Evolutionary conservation across 2,888 invertebrate species (phyloP).

Genomic region (Antheraea yamamai): DNA sequence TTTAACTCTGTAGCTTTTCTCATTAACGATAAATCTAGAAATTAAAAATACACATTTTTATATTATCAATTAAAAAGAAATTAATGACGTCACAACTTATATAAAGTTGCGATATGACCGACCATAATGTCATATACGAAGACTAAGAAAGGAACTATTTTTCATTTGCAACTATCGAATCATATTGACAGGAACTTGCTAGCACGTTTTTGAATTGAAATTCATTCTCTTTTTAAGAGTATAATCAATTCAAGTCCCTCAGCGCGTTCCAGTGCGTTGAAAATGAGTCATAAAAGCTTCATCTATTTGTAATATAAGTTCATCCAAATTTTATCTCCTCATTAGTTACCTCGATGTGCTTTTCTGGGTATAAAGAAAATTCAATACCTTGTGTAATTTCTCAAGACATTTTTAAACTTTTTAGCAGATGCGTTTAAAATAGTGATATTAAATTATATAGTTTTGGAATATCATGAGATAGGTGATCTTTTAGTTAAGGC

Average conservation of each 20-base stretch:
- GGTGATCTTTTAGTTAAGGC: no score
- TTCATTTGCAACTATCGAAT: neutral
- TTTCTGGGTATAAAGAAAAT: neutral
- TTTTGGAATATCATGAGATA: no score
- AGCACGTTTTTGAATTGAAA: neutral
- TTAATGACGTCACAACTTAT: no score
- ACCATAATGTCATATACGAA: no score
- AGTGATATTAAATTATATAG: neutral
- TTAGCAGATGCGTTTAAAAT: neutral
- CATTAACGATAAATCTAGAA: no score
- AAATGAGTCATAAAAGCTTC: neutral
- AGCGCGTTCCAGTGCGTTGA: neutral
- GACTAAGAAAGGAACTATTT: neutral
- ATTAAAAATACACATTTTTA: no score
- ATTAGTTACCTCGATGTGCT: neutral
- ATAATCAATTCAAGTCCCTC: neutral
- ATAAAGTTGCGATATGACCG: no score
- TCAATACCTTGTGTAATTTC: neutral
- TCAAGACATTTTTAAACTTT: neutral
- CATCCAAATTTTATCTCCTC: neutral
- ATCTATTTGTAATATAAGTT: neutral
- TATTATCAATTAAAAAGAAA: no score
- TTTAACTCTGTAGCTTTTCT: no score
- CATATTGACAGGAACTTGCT: neutral
- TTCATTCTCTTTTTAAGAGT: neutral